Base-by-base conservation (phyloP, 2,797 vertebrate genomes). In the Lepilemur septentrionalis region DNA sequence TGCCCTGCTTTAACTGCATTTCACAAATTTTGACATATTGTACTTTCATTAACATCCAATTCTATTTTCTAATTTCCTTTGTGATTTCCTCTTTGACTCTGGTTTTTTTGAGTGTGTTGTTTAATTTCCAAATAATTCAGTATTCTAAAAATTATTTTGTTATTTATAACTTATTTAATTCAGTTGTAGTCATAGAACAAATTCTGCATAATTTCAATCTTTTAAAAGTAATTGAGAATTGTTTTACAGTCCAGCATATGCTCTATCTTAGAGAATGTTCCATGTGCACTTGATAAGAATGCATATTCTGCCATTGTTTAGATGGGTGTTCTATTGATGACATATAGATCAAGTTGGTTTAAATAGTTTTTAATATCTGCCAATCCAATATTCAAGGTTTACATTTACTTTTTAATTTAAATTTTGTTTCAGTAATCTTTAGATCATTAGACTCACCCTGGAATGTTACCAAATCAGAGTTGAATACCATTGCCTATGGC, bases 371-470 rank as follows among this genome's bases (percentile, higher is more conserved):
- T 86, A 48, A 70, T 25, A 69, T 41, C 32, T 78, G 17, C 6
- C n/a, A 86, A 87, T 20, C n/a, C 50, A 90, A 63, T 83, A 83
- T 69, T 76, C n/a, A 93, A 95, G 9, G 17, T 63, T 81, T 61
- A 83, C 8, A 67, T 75, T 90, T 84, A 90, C 38, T 78, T 93
- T 94, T 92, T 75, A 32, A 48, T 55, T 85, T 73, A 59, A 87
- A 76, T 48, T 96, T 46, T 95, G 11, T 48, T 95, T 90, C 61
- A 69, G 11, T 61, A 67, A 82, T n/a, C 63, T 91, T 94, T 86
- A 83, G 10, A 28, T 61, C 25, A 78, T 20, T 93, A 11, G 2
- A 65, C 18, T 91, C 43, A 50, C 17, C 32, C 48, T 82, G 46
- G 35, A 86, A 65, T 76, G 8, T 89, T 88, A 95, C 3, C 72